A percentile compares a stretch with the other conserved stretches of the same genome.
Evolutionary conservation across 2,888 invertebrate species (phyloP).

Genomic region (Limnephilus marmoratus): DNA sequence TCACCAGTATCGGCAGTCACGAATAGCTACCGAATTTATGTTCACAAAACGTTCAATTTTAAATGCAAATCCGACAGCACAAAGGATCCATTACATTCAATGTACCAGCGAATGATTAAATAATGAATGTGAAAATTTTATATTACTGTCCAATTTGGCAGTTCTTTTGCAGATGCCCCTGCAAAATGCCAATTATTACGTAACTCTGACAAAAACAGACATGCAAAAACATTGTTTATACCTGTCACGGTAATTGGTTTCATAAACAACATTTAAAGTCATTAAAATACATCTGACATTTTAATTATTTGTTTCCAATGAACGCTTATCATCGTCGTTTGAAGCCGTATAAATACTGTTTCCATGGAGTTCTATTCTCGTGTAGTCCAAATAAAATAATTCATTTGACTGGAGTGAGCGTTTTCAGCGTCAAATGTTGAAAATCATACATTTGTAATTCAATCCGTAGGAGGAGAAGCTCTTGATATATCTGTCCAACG

Average conservation of each 20-base stretch:
- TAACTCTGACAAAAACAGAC: not conserved
- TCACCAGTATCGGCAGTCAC: not conserved
- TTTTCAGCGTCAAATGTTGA: not conserved
- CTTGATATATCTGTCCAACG: not conserved
- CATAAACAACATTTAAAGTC: not conserved
- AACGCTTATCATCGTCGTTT: not conserved
- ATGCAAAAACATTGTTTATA: not conserved
- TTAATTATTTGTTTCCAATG: not conserved
- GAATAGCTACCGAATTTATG: not conserved
- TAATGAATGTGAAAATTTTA: not conserved
- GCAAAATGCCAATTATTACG: not conserved
- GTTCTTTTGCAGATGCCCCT: not conserved
- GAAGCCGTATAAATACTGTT: too few relatives aligned
- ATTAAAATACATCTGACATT: not conserved
- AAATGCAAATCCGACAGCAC: slow-evolving; percentile 34
- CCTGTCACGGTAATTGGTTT: not conserved
- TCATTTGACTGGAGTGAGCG: not conserved
- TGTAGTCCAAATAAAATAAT: not conserved
- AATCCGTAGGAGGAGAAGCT: not conserved
- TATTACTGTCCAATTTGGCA: not conserved
- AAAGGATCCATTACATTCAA: slow-evolving; percentile 14
- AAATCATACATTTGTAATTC: not conserved
- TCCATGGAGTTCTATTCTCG: too few relatives aligned
- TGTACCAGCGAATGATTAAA: not conserved
- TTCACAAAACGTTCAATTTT: slow-evolving; percentile 38